phyloP scores from a whole-genome alignment of 2,113 vertebrate genomes.

The Bufo bufo region DNA sequence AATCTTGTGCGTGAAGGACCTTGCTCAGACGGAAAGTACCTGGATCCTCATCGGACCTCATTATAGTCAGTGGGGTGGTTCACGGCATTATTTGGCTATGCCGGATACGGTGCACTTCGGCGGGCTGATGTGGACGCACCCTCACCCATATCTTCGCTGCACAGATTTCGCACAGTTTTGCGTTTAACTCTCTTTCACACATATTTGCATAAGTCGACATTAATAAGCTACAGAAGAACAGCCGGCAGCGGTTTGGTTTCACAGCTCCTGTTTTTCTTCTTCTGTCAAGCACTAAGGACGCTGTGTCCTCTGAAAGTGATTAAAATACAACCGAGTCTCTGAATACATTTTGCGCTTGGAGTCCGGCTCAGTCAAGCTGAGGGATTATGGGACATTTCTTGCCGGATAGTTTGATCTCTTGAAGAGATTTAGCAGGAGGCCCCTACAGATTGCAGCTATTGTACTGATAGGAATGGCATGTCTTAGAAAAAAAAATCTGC shows the following conservation, averaged over 20 bases:
- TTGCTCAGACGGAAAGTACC: no score
- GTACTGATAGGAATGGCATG: background rate
- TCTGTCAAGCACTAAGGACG: background rate
- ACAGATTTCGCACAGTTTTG: background rate
- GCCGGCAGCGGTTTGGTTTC: conserved; percentile 38
- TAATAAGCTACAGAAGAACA: conserved; percentile 28
- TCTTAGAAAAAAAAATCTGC: background rate
- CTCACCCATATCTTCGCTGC: no score
- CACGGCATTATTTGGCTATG: no score
- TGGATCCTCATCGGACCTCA: no score
- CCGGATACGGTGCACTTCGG: no score
- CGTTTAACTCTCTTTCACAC: conserved; percentile 19
- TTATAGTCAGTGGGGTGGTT: no score
- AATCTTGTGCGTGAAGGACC: no score
- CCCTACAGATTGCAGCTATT: background rate
- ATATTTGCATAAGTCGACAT: conserved; percentile 47
- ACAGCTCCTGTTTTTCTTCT: conserved; percentile 18
- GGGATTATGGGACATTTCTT: conserved; percentile 8
- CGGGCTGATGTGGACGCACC: no score
- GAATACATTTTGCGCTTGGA: background rate
- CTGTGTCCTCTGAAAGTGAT: conserved; percentile 34
- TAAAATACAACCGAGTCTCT: conserved; percentile 18
- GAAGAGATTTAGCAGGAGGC: background rate
- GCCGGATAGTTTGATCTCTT: background rate
- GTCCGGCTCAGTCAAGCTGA: background rate